Percentiles rank a stretch among this genome's conserved stretches.
Conservation (phyloP, 2,888 invertebrate species). For the Drosophila affinis region DNA sequence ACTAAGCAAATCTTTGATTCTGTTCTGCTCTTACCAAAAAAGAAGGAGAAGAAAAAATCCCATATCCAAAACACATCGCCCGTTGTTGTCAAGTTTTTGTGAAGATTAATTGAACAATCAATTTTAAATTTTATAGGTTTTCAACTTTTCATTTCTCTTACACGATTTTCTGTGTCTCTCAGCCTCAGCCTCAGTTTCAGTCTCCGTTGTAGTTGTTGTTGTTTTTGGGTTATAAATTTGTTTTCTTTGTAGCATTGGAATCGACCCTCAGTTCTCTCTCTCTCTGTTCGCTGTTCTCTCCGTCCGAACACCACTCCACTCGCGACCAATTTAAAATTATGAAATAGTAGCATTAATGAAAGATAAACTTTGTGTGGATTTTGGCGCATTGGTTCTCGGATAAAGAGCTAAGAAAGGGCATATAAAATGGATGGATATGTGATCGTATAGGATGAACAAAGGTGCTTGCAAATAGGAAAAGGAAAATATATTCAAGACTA, state of each 20-base stretch:
- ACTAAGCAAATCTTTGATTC: neutral
- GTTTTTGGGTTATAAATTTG: conserved; percentile 67
- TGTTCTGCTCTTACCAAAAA: neutral
- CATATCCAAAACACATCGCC: conserved; percentile 33
- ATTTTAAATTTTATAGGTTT: conserved; percentile 83
- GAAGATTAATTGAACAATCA: conserved; percentile 83
- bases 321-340: conserved; percentile 68
- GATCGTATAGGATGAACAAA: neutral
- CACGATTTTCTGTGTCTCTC: conserved; percentile 60
- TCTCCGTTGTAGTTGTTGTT: conserved; percentile 41
- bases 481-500: too few relatives aligned
- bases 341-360: conserved; percentile 70
- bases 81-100: conserved; percentile 78
- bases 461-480: too few relatives aligned
- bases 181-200: conserved; percentile 12
- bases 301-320: neutral
- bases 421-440: neutral
- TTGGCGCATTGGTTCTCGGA: conserved; percentile 38
- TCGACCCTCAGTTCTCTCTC: conserved; percentile 30
- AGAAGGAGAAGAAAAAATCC: conserved; percentile 23
- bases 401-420: neutral
- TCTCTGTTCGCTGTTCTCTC: conserved; percentile 7
- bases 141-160: conserved; percentile 76
- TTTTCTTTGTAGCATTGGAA: conserved; percentile 63
- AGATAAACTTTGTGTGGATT: conserved; percentile 59